These are phyloP conservation scores for Drosophila yooni DNA, from an alignment of 2,888 invertebrate species.

Conservation along the genomic window DNA sequence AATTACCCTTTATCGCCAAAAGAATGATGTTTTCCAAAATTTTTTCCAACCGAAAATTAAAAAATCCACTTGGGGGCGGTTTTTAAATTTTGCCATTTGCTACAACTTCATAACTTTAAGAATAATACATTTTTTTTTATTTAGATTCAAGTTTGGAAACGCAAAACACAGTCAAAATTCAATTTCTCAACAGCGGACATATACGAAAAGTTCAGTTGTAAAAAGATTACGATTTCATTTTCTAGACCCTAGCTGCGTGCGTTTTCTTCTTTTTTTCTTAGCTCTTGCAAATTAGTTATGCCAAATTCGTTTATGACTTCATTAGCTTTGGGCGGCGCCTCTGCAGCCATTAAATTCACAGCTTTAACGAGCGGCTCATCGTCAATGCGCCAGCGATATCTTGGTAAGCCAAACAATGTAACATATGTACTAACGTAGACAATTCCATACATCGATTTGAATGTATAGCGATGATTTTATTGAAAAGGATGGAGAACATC, in stretches of 20 bases:
- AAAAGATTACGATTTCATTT: not conserved
- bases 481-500: not conserved
- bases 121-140: not conserved
- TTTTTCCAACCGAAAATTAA: no score
- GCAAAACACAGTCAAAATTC: not conserved
- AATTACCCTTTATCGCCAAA: not conserved
- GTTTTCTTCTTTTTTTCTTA: not conserved
- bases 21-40: no score
- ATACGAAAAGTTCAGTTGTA: not conserved
- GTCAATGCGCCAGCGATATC: slow-evolving; percentile 1
- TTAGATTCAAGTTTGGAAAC: not conserved
- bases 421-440: not conserved
- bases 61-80: not conserved
- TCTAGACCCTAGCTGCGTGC: not conserved
- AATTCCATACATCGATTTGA: not conserved
- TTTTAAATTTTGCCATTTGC: not conserved
- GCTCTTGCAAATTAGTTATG: not conserved
- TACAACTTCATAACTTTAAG: not conserved
- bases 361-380: slow-evolving; percentile 21
- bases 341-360: slow-evolving; percentile 23
- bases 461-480: not conserved
- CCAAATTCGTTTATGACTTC: slow-evolving; percentile 14
- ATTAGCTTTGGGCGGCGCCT: slow-evolving; percentile 41
- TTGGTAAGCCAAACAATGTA: slow-evolving; percentile 1
- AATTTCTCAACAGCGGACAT: not conserved